A percentile compares a stretch with the other conserved stretches of the same genome.
Evolutionary conservation across 2,888 invertebrate genomes (phyloP).

Genomic region (Heliconius sara): DNA sequence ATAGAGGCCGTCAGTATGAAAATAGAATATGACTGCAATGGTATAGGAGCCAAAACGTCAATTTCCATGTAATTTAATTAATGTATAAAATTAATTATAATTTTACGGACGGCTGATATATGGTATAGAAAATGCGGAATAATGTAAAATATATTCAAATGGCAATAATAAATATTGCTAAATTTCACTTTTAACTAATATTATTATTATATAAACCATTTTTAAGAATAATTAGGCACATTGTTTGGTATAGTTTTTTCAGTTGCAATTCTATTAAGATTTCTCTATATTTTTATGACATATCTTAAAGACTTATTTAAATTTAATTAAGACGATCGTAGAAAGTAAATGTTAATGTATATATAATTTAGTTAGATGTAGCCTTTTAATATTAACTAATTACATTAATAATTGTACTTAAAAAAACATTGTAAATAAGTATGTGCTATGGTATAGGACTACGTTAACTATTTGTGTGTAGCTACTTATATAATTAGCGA

Average conservation of each 20-base stretch:
- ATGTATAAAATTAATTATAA: conserved; percentile 25
- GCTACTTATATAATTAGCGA: neutral
- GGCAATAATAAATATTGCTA: neutral
- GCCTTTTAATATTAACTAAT: neutral
- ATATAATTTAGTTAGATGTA: too few relatives aligned
- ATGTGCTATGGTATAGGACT: neutral
- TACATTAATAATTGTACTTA: neutral
- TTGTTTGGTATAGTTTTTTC: neutral
- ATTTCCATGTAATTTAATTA: conserved; percentile 32
- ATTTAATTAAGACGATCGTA: too few relatives aligned
- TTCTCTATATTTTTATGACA: neutral
- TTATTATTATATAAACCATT: neutral
- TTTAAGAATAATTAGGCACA: neutral
- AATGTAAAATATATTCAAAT: neutral
- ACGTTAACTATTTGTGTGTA: neutral
- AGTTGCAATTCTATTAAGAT: neutral
- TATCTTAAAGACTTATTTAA: too few relatives aligned
- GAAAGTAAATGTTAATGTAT: too few relatives aligned
- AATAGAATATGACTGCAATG: conserved; percentile 31
- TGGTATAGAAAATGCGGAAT: neutral
- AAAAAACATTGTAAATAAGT: neutral
- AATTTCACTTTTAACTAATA: neutral
- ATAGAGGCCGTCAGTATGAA: conserved; percentile 12
- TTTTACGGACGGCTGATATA: conserved; percentile 11
- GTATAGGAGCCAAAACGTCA: conserved; percentile 43